Percentiles rank a stretch among this genome's conserved stretches.
Evolutionary conservation across 2,113 vertebrate species (phyloP).

Genomic region (Lanius collurio): DNA sequence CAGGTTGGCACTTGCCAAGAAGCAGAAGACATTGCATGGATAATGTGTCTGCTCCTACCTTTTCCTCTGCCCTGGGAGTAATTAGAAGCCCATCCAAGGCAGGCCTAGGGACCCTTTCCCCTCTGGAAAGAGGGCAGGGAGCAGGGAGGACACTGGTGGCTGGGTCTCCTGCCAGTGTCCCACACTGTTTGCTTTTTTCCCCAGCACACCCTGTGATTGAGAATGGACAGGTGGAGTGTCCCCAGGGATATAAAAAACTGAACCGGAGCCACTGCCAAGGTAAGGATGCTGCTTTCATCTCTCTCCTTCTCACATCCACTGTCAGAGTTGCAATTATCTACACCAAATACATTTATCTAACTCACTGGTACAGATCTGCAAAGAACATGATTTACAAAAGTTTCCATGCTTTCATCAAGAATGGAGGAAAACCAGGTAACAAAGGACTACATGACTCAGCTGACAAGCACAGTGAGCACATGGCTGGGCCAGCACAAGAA

Average conservation of each 20-base stretch:
- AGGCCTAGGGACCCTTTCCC: background rate
- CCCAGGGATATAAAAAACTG: constrained; percentile 88
- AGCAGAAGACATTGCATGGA: background rate
- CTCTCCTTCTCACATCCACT: background rate
- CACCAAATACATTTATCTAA: background rate
- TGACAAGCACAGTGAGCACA: background rate
- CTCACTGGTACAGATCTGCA: background rate
- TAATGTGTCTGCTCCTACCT: background rate
- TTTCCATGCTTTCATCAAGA: background rate
- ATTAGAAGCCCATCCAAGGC: background rate
- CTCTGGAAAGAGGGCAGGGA: background rate
- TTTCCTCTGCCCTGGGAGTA: background rate
- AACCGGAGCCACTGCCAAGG: constrained; percentile 93
- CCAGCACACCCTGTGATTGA: constrained; percentile 85
- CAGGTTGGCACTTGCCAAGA: background rate
- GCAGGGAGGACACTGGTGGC: background rate
- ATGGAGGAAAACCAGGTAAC: background rate
- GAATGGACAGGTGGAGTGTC: constrained; percentile 89
- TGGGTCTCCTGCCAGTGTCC: background rate
- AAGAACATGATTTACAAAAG: background rate
- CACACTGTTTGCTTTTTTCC: constrained; percentile 18
- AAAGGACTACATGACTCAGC: background rate
- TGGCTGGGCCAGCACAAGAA: background rate
- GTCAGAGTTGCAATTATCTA: background rate
- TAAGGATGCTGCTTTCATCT: constrained; percentile 63